A percentile compares a stretch with the other conserved stretches of the same genome.
Evolutionary conservation across 2,888 invertebrate species (phyloP).

Genomic region (Dynastes grantii): DNA sequence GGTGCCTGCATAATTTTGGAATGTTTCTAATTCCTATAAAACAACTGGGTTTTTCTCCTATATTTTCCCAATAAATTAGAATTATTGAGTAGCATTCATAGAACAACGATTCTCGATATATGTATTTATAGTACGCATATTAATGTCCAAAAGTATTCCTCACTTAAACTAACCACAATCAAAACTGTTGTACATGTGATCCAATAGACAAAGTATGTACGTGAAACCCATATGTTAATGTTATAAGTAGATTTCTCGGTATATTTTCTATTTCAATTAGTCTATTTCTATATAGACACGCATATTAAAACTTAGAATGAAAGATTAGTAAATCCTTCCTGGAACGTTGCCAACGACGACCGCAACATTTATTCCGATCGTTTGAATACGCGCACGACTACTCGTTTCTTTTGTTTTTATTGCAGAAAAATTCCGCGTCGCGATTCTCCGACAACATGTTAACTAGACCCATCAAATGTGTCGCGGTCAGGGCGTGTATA

Average conservation of each 20-base stretch:
- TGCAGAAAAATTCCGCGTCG: conserved; percentile 21
- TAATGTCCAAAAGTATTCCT: not conserved
- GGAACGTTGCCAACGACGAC: conserved; percentile 35
- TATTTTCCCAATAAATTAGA: too few species aligned
- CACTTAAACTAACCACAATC: not conserved
- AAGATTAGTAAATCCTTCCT: conserved; percentile 24
- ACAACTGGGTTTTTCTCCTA: too few species aligned
- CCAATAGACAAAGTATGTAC: not conserved
- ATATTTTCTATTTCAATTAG: conserved; percentile 11
- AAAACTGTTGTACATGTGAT: not conserved
- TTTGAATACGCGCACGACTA: conserved; percentile 31
- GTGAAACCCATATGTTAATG: not conserved
- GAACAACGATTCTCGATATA: too few species aligned
- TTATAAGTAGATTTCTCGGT: not conserved
- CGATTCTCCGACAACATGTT: conserved; percentile 28
- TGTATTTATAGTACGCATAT: too few species aligned
- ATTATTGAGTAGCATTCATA: too few species aligned
- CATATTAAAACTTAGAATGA: conserved; percentile 37
- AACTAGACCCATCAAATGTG: conserved; percentile 34
- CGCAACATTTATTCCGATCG: conserved; percentile 42
- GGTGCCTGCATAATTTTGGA: too few species aligned
- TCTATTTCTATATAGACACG: not conserved
- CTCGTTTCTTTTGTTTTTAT: conserved; percentile 28
- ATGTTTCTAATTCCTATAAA: too few species aligned
- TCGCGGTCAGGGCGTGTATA: not conserved